phyloP scores from a whole-genome alignment of 2,113 vertebrate species.

The Polypterus bichir region DNA sequence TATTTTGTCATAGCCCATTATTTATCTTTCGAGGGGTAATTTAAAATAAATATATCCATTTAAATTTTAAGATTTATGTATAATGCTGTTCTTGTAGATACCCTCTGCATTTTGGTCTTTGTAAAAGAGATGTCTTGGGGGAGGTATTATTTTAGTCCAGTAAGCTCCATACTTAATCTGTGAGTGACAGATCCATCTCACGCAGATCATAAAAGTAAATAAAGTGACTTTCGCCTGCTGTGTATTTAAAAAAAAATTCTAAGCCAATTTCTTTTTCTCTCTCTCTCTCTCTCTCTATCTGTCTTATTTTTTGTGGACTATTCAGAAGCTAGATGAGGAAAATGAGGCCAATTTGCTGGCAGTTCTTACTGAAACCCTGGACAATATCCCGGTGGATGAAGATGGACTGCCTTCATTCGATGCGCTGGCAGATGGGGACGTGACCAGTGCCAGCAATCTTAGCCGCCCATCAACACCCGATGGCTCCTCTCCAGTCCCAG shows the following conservation, averaged over 20 bases:
- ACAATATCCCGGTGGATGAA: constrained; percentile 97
- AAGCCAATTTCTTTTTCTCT: background rate
- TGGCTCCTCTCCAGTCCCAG: constrained; percentile 77
- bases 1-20: too few species aligned
- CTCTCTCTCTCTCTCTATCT: background rate
- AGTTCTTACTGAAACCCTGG: constrained; percentile 95
- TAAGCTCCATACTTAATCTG: constrained; percentile 57
- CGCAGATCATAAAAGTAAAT: constrained; percentile 32
- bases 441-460: constrained; percentile 88
- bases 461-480: constrained; percentile 83
- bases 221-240: constrained; percentile 12
- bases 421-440: constrained; percentile 94
- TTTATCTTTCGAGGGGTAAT: too few species aligned
- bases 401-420: constrained; percentile 98
- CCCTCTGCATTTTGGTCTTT: constrained; percentile 42
- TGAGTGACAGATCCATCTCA: constrained; percentile 56
- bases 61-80: background rate
- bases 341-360: constrained; percentile 97
- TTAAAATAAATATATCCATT: too few species aligned
- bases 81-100: constrained; percentile 14
- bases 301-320: constrained; percentile 34
- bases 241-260: background rate
- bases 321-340: constrained; percentile 98
- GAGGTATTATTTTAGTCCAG: constrained; percentile 59
- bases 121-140: constrained; percentile 52